A percentile compares a stretch with the other conserved stretches of the same genome.
These are phyloP conservation scores for Gryon sp. DNA, from an alignment of 1,140 invertebrate genomes.

Conservation along the genomic window DNA sequence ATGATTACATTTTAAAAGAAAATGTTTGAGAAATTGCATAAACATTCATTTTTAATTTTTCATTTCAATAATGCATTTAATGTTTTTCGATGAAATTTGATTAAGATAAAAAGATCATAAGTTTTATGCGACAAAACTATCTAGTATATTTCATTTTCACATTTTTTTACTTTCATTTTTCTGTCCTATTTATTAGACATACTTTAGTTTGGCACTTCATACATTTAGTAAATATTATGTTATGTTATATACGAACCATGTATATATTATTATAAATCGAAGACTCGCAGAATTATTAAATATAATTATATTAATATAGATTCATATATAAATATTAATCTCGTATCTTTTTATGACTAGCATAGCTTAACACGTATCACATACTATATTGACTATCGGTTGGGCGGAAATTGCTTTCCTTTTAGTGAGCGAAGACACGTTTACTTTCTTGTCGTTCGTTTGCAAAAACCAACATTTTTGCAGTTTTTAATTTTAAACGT, in stretches of 20 bases:
- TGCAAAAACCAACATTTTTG: too few species aligned
- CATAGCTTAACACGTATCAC: slow-evolving; percentile 78
- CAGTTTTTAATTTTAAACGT: too few species aligned
- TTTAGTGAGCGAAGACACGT: slow-evolving; percentile 51
- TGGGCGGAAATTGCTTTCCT: slow-evolving; percentile 71
- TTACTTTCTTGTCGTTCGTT: slow-evolving; percentile 1
- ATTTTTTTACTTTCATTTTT: slow-evolving; percentile 35
- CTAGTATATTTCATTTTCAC: slow-evolving; percentile 13
- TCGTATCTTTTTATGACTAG: slow-evolving; percentile 73
- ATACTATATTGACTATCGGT: slow-evolving; percentile 80
- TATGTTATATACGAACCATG: too few species aligned
- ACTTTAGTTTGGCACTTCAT: slow-evolving; percentile 67
- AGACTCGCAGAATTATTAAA: slow-evolving; percentile 67
- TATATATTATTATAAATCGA: slow-evolving; percentile 63
- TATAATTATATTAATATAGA: slow-evolving; percentile 67
- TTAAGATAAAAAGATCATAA: too few species aligned
- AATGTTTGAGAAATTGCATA: too few species aligned
- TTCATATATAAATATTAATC: slow-evolving; percentile 74
- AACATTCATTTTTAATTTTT: too few species aligned
- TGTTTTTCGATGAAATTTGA: too few species aligned
- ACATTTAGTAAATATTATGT: slow-evolving; percentile 66
- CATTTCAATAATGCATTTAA: too few species aligned
- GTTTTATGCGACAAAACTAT: slow-evolving; percentile 16
- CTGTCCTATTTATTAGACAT: slow-evolving; percentile 11
- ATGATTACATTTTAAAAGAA: too few species aligned